Conservation (phyloP, 2,888 invertebrate genomes). For the Darwinula stevensoni region DNA sequence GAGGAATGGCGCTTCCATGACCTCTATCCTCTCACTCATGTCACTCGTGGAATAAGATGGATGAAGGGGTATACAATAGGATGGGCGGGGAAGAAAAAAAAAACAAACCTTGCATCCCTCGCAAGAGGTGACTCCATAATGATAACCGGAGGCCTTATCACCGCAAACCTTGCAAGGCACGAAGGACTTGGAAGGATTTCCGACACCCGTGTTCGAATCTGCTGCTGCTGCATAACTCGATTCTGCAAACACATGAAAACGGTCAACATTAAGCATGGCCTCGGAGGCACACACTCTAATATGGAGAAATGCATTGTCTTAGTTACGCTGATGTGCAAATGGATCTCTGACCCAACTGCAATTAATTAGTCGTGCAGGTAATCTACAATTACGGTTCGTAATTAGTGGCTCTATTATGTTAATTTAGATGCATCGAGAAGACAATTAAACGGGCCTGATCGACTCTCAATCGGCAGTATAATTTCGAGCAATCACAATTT, state of each 20-base stretch:
- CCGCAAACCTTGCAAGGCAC: constrained; percentile 91
- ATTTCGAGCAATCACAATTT: no score
- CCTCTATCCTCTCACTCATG: neutral
- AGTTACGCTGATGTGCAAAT: no score
- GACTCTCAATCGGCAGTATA: no score
- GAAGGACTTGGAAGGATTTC: constrained; percentile 30
- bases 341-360: no score
- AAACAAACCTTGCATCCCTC: constrained; percentile 82
- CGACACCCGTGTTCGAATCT: constrained; percentile 29
- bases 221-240: constrained; percentile 33
- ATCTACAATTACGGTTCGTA: no score
- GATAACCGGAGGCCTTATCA: constrained; percentile 80
- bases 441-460: no score
- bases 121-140: constrained; percentile 92
- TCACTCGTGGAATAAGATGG: neutral
- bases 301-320: no score
- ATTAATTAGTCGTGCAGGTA: no score
- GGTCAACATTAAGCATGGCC: no score
- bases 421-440: no score
- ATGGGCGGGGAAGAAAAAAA: constrained; percentile 1
- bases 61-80: neutral
- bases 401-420: no score
- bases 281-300: no score
- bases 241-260: constrained; percentile 26
- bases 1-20: neutral